Evolutionary conservation across 2,797 vertebrate species (phyloP).

Genomic region (Schizopygopsis pylzovi): DNA sequence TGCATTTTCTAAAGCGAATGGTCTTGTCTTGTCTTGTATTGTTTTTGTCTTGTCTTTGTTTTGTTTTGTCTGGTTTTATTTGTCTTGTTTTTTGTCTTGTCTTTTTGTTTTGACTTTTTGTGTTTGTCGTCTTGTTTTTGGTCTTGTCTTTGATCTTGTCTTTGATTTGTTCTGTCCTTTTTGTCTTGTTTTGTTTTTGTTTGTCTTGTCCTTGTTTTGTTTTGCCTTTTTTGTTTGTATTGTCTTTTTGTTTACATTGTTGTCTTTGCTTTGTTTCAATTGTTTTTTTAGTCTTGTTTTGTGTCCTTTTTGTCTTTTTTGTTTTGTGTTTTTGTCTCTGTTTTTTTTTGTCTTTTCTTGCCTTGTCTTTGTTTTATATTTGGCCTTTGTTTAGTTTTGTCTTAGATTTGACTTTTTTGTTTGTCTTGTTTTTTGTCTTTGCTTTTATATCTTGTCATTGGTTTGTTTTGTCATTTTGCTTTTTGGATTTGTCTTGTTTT

Average conservation of each 20-base stretch:
- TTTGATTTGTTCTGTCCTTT: background rate
- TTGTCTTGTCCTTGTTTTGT: too few species aligned
- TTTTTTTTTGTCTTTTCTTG: background rate
- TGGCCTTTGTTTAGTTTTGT: background rate
- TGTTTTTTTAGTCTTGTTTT: background rate
- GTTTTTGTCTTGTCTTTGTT: background rate
- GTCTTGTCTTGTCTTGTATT: background rate
- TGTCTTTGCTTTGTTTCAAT: background rate
- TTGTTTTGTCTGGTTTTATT: background rate
- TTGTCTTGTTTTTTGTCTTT: background rate
- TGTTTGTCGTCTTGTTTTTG: background rate
- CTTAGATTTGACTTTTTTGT: background rate
- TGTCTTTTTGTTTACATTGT: background rate
- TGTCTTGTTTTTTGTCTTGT: background rate
- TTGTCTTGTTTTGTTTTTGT: background rate
- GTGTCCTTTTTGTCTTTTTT: background rate
- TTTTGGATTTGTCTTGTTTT: background rate
- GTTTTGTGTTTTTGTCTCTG: background rate
- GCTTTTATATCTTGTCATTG: background rate
- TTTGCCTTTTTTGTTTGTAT: background rate
- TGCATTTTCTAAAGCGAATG: background rate
- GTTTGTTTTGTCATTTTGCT: background rate
- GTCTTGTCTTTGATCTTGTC: background rate
- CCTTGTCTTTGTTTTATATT: background rate
- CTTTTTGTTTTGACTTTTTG: background rate